Percentiles rank a stretch among this genome's conserved stretches.
These are phyloP conservation scores for Tetragnatha versicolor DNA, from an alignment of 1,140 invertebrate species.

Conservation along the genomic window DNA sequence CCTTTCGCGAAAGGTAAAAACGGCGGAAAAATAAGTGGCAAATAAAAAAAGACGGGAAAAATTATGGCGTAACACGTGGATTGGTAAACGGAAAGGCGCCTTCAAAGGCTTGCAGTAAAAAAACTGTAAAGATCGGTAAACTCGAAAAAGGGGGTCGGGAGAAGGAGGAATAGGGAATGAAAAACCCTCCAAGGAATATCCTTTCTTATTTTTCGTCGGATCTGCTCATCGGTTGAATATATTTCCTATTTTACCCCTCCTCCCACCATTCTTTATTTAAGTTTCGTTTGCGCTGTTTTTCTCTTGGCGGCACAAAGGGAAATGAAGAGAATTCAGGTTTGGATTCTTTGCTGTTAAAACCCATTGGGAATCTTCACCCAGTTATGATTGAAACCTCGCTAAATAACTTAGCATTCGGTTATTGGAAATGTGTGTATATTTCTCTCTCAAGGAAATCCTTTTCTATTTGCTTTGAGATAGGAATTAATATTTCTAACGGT, in stretches of 20 bases:
- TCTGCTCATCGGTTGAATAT: constrained; percentile 51
- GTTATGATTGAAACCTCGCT: constrained; percentile 47
- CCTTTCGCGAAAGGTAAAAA: constrained; percentile 36
- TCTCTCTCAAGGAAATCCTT: too few species aligned
- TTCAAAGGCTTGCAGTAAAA: constrained; percentile 12
- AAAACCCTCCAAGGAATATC: constrained; percentile 48
- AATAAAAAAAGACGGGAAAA: constrained; percentile 1
- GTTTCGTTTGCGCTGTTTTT: constrained; percentile 27
- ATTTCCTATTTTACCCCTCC: constrained; percentile 6
- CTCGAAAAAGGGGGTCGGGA: neutral
- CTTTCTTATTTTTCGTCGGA: constrained; percentile 39
- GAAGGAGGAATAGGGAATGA: constrained; percentile 18
- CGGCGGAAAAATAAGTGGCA: neutral
- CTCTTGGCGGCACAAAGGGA: constrained; percentile 22
- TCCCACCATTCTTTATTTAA: constrained; percentile 37
- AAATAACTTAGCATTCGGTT: constrained; percentile 52
- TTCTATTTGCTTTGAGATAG: too few species aligned
- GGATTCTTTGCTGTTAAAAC: neutral
- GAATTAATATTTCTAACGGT: neutral
- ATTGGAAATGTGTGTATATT: neutral
- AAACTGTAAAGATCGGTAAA: constrained; percentile 10
- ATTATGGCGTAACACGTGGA: constrained; percentile 44
- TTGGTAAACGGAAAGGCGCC: constrained; percentile 27
- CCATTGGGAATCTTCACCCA: neutral
- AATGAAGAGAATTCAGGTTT: constrained; percentile 6